These are phyloP conservation scores for Budorcas taxicolor DNA, from an alignment of 2,113 vertebrate genomes.

Conservation along the genomic window DNA sequence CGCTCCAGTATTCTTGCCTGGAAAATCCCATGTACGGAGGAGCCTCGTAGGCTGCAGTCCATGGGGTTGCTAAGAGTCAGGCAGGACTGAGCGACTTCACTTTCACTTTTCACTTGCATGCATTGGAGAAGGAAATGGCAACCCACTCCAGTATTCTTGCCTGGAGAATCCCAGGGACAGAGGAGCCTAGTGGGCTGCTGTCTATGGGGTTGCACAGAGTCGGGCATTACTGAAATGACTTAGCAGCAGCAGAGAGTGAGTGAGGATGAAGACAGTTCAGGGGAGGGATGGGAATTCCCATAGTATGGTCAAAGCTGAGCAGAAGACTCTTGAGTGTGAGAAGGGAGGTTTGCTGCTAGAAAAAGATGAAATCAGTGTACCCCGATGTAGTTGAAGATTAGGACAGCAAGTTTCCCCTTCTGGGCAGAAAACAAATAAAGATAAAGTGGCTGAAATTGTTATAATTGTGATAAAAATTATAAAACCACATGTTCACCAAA, in stretches of 20 bases:
- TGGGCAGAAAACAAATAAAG: neutral
- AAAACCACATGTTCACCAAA: neutral
- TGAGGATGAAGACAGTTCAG: neutral
- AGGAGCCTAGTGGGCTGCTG: no score
- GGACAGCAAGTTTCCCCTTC: neutral
- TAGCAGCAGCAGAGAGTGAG: neutral
- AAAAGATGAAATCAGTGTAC: neutral
- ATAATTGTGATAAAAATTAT: neutral
- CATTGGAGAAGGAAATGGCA: no score
- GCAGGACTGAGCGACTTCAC: no score
- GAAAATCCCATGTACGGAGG: no score
- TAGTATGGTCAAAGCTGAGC: neutral
- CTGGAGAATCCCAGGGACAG: no score
- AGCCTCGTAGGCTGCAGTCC: no score
- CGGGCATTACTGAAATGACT: no score
- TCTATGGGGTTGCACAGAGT: no score
- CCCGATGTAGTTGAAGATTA: neutral
- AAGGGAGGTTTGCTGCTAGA: no score
- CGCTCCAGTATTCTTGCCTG: no score
- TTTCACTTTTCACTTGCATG: no score
- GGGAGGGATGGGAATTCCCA: neutral
- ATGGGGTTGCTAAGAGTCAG: fast-evolving
- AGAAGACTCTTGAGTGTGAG: neutral
- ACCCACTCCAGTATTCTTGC: no score
- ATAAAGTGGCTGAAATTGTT: neutral